Evolutionary conservation across 2,888 invertebrate genomes (phyloP), one percentile per base, ranked within the genome.

Genomic region (Tribolium freemani): DNA sequence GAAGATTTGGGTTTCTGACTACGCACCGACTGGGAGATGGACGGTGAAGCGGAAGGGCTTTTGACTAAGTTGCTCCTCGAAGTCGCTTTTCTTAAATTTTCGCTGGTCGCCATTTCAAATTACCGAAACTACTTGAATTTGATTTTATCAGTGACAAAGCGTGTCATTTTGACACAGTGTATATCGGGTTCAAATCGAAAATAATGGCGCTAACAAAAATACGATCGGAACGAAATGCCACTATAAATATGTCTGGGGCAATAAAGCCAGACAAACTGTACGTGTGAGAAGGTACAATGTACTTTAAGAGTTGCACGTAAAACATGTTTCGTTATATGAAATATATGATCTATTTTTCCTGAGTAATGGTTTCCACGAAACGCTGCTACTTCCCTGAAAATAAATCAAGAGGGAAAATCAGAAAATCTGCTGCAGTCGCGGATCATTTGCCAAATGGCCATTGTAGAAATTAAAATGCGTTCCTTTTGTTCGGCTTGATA

Each of bases 381-480:
- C 57, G 46, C 56, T 63, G 46, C 56, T 63, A 10, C 60, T 71
- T 58, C 50, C 54, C 53, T 53, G 26, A 8, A 10, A 20, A 71
- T 71, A 71, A 71, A 71, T 67, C 67, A 66, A 50, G 44, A 16
- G 54, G 53, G 71, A 46, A 70, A 66, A 69, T 60, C 26, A 31
- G 26, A 46, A 53, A 60, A 71, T 60, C 71, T 71, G 71, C 66
- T 60, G 67, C 67, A 67, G 70, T 73, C 57, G 66, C 70, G 48
- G 67, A 50, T 73, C 70, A 73, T 73, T 73, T 73, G 73, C 70
- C 67, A 73, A 73, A 73, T 31, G 50, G 56, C 61, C 70, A 61
- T 67, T 71, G 70, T 71, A 66, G 61, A 73, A 70, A 73, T 73
- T 73, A 73, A 73, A 72, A 48, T 16, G 16, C 45, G 48, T 30